These are phyloP conservation scores for Cephus runcator DNA, from an alignment of 2,888 invertebrate species.

Conservation along the genomic window DNA sequence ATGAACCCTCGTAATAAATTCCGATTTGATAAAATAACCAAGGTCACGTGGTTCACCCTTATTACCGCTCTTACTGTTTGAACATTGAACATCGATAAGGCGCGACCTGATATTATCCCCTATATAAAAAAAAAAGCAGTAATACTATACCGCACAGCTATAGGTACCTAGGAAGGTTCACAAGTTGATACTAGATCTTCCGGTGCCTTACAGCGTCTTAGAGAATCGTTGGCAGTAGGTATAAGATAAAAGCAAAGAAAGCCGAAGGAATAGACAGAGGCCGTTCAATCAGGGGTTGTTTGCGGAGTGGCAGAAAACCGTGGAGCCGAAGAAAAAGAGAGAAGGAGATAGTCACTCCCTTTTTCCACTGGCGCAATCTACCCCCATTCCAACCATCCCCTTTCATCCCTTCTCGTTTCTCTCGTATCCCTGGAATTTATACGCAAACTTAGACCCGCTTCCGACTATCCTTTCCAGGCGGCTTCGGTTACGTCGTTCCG, in stretches of 20 bases:
- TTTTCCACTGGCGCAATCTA: not conserved
- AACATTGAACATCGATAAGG: not conserved
- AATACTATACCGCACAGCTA: not conserved
- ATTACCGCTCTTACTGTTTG: not conserved
- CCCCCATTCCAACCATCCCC: not conserved
- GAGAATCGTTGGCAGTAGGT: not conserved
- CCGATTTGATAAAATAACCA: not conserved
- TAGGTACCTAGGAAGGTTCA: not conserved
- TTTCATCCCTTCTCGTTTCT: constrained; percentile 16
- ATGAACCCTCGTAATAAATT: not conserved
- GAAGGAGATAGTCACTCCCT: not conserved
- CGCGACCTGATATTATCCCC: not conserved
- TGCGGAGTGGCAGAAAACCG: constrained; percentile 22
- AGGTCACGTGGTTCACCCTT: not conserved
- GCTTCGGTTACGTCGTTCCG: constrained; percentile 7
- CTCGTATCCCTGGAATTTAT: constrained; percentile 35
- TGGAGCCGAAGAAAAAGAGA: not conserved
- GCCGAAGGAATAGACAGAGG: not conserved
- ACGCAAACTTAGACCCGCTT: constrained; percentile 36
- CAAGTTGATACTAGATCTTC: not conserved
- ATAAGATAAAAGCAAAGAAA: not conserved
- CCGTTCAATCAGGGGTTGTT: constrained; percentile 31
- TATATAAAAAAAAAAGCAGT: not conserved
- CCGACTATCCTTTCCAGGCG: not conserved
- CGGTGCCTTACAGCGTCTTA: not conserved